Evolutionary conservation across 2,113 vertebrate species (phyloP).

Genomic region (Sylvietta virens): DNA sequence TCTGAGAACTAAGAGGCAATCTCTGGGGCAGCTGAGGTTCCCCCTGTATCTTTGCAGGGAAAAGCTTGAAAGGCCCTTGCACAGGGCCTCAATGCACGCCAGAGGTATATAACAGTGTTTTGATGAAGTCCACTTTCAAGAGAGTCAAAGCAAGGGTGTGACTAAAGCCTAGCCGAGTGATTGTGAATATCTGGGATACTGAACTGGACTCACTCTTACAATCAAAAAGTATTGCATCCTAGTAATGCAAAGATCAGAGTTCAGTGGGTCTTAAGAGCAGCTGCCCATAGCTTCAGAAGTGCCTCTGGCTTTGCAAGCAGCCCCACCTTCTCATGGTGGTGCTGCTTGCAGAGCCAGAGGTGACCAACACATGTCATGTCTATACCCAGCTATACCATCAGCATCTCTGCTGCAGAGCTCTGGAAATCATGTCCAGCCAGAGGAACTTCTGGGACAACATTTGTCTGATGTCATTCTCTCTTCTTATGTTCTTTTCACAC

Average conservation of each 20-base stretch:
- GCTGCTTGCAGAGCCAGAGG: no score
- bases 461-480: background rate
- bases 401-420: background rate
- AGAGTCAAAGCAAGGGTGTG: background rate
- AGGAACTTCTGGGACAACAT: background rate
- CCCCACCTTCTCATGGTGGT: background rate
- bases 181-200: background rate
- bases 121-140: background rate
- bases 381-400: background rate
- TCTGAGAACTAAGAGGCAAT: background rate
- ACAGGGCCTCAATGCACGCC: background rate
- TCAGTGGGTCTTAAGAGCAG: background rate
- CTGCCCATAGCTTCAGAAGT: background rate
- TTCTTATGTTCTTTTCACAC: background rate
- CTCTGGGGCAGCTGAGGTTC: background rate
- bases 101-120: background rate
- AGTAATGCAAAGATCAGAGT: background rate
- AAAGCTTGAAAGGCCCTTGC: background rate
- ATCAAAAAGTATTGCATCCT: background rate
- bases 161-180: background rate
- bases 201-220: fast-evolving
- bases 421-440: background rate
- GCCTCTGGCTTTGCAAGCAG: background rate
- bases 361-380: background rate
- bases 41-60: background rate